Conservation (phyloP, 2,888 invertebrate genomes). For the Latrodectus hesperus region DNA sequence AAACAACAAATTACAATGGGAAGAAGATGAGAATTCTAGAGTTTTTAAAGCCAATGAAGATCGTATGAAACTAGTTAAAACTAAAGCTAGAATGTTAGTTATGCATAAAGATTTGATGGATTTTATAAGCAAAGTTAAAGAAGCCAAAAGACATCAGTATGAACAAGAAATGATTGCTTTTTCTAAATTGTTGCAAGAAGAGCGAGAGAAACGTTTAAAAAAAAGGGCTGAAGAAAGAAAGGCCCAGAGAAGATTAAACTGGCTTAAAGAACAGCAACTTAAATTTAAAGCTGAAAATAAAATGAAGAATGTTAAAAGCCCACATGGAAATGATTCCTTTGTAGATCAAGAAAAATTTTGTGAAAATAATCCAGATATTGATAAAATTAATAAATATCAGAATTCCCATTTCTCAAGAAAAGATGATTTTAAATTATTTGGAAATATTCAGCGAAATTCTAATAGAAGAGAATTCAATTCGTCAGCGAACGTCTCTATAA, state of each 20-base stretch:
- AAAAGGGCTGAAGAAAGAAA: slow-evolving; percentile 33
- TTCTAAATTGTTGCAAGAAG: background rate
- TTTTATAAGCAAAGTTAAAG: slow-evolving; percentile 16
- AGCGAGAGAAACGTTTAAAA: slow-evolving; percentile 20
- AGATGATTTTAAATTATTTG: background rate
- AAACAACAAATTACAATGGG: slow-evolving; percentile 5
- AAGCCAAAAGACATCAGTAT: background rate
- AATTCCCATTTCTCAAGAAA: background rate
- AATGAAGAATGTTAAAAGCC: background rate
- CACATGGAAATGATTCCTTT: too few relatives aligned
- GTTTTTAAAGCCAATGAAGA: slow-evolving; percentile 14
- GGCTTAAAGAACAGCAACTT: slow-evolving; percentile 18
- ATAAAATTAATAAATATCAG: background rate
- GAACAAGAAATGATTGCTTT: slow-evolving; percentile 4
- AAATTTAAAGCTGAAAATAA: background rate
- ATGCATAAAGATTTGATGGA: slow-evolving; percentile 40
- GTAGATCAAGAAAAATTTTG: too few relatives aligned
- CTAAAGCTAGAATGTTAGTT: slow-evolving; percentile 4
- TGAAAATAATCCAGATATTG: too few relatives aligned
- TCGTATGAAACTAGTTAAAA: background rate
- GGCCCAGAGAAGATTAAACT: slow-evolving; percentile 13
- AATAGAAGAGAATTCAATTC: too few relatives aligned
- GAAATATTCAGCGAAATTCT: background rate
- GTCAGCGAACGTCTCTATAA: too few relatives aligned
- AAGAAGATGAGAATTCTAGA: slow-evolving; percentile 16